Percentiles rank a stretch among this genome's conserved stretches.
These are phyloP conservation scores for Tachyglossus aculeatus DNA, from an alignment of 2,797 vertebrate species.

Conservation along the genomic window DNA sequence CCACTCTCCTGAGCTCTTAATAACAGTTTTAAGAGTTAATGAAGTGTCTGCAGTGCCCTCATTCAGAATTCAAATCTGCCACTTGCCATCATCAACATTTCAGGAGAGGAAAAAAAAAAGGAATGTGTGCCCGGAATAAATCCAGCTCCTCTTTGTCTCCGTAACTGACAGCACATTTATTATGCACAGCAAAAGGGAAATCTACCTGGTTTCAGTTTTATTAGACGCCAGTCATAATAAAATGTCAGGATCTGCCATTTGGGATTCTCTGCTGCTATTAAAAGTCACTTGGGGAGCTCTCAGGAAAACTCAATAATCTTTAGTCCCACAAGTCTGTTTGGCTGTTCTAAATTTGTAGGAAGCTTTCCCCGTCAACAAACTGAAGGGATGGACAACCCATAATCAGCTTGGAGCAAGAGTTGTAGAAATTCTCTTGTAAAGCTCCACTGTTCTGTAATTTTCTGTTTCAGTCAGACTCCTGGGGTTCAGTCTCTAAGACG, in stretches of 20 bases:
- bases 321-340: too few relatives aligned
- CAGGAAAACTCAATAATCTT: too few relatives aligned
- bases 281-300: neutral
- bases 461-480: too few relatives aligned
- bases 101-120: neutral
- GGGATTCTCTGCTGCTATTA: conserved; percentile 5
- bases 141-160: neutral
- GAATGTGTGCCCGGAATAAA: neutral
- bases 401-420: too few relatives aligned
- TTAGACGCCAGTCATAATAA: conserved; percentile 12
- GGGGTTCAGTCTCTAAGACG: too few relatives aligned
- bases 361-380: too few relatives aligned
- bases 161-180: neutral
- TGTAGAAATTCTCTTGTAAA: too few relatives aligned
- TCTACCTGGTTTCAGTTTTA: neutral
- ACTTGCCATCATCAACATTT: neutral
- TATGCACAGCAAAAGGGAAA: conserved; percentile 32
- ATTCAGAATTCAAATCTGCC: neutral
- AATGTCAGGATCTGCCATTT: neutral
- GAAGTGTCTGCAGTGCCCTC: neutral
- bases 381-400: too few relatives aligned
- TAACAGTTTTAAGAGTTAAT: neutral
- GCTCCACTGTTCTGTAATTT: too few relatives aligned
- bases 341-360: too few relatives aligned
- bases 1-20: neutral